phyloP scores from a whole-genome alignment of 2,113 vertebrate species.

The Melanotaenia duboulayi region DNA sequence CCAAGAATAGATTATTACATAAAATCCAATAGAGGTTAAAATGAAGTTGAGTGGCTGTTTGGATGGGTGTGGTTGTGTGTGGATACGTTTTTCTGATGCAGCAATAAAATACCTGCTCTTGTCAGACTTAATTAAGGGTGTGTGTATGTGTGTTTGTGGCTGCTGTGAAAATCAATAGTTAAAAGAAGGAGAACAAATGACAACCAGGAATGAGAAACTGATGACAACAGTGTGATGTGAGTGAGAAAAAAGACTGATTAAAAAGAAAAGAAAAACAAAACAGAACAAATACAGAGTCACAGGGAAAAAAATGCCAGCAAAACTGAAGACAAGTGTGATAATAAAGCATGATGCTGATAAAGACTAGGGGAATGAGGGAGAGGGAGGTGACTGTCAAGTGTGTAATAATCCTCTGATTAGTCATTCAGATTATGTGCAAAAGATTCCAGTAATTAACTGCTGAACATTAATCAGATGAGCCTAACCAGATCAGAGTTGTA shows the following conservation, averaged over 20 bases:
- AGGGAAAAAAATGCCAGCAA: slow-evolving; percentile 26
- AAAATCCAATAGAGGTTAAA: not conserved
- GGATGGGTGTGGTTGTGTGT: slow-evolving; percentile 5
- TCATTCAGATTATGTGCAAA: slow-evolving; percentile 60
- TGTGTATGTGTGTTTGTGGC: slow-evolving; percentile 53
- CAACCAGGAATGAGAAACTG: slow-evolving; percentile 60
- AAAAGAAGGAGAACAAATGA: slow-evolving; percentile 59
- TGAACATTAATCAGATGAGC: slow-evolving; percentile 60
- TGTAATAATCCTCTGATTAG: slow-evolving; percentile 60
- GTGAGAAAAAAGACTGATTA: slow-evolving; percentile 24
- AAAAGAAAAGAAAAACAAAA: too few species aligned
- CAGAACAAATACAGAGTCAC: slow-evolving; percentile 43
- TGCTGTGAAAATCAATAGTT: slow-evolving; percentile 60
- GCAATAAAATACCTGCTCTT: slow-evolving; percentile 69
- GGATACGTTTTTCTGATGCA: slow-evolving; percentile 18
- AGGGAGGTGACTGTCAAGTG: slow-evolving; percentile 35
- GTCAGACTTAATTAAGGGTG: slow-evolving; percentile 71
- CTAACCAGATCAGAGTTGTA: slow-evolving; percentile 67
- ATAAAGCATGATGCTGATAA: slow-evolving; percentile 17
- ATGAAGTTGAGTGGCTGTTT: not conserved
- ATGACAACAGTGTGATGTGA: slow-evolving; percentile 52
- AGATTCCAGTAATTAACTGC: slow-evolving; percentile 54
- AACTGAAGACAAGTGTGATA: slow-evolving; percentile 20
- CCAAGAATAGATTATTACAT: not conserved
- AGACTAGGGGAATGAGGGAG: not conserved